phyloP scores from a whole-genome alignment of 2,797 vertebrate genomes.

The Lerista edwardsae region DNA sequence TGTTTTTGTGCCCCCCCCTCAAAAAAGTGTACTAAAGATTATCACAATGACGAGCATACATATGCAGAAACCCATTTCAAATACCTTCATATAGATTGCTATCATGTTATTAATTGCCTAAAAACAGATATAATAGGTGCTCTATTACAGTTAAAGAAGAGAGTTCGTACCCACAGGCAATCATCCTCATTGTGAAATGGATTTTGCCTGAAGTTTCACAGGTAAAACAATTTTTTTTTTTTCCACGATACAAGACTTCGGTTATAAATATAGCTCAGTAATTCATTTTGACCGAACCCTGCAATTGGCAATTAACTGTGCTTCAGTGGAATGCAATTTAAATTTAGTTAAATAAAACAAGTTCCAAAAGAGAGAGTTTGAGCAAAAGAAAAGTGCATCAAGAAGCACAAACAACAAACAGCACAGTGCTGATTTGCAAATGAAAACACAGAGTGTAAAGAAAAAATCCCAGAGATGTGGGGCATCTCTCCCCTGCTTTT shows the following conservation, averaged over 20 bases:
- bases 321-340: slow-evolving; percentile 24
- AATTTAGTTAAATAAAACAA: slow-evolving; percentile 23
- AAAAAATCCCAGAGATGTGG: slow-evolving; percentile 65
- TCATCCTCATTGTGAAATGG: background rate
- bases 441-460: slow-evolving; percentile 39
- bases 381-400: slow-evolving; percentile 35
- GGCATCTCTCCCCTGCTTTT: slow-evolving; percentile 62
- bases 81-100: background rate
- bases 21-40: background rate
- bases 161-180: background rate
- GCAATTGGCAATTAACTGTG: background rate
- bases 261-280: background rate
- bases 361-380: slow-evolving; percentile 55
- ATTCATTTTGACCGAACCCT: background rate
- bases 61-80: background rate
- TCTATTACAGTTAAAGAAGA: background rate
- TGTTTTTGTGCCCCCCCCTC: background rate
- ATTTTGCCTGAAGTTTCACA: background rate
- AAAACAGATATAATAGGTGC: background rate
- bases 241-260: slow-evolving; percentile 5
- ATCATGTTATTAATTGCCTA: background rate
- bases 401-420: slow-evolving; percentile 40
- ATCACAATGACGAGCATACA: background rate
- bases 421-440: slow-evolving; percentile 36
- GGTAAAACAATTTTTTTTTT: background rate